Conservation (phyloP, 2,113 vertebrate genomes). For the Ptyas mucosa region DNA sequence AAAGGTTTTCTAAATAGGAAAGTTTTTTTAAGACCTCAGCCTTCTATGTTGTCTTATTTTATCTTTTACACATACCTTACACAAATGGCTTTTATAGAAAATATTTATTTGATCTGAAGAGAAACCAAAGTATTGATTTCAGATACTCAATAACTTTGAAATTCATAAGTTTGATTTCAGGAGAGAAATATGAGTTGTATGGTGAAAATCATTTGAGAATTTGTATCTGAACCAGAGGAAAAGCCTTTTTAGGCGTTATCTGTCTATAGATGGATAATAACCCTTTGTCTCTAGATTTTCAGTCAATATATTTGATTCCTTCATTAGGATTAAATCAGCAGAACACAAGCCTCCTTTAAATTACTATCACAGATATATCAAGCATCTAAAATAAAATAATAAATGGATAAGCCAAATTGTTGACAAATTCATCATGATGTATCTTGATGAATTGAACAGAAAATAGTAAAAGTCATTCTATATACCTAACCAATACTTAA, state of each 20-base stretch:
- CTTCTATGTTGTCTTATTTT: neutral
- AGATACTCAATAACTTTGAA: neutral
- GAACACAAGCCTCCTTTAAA: neutral
- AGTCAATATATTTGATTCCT: neutral
- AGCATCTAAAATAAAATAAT: neutral
- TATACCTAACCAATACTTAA: neutral
- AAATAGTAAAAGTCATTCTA: neutral
- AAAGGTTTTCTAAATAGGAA: neutral
- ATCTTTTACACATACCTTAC: neutral
- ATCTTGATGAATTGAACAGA: neutral
- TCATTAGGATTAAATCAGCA: neutral
- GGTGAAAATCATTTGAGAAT: neutral
- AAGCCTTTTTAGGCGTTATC: neutral
- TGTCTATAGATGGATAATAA: neutral
- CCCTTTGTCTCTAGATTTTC: neutral
- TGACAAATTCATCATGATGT: neutral
- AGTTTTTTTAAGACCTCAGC: neutral
- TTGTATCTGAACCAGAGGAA: neutral
- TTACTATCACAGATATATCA: neutral
- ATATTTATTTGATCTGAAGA: no score
- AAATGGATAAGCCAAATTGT: neutral
- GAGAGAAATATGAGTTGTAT: neutral
- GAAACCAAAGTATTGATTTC: no score
- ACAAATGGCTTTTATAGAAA: neutral
- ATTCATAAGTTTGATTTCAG: neutral